These are phyloP conservation scores for Sialia sialis DNA, from an alignment of 2,113 vertebrate genomes.

Conservation along the genomic window DNA sequence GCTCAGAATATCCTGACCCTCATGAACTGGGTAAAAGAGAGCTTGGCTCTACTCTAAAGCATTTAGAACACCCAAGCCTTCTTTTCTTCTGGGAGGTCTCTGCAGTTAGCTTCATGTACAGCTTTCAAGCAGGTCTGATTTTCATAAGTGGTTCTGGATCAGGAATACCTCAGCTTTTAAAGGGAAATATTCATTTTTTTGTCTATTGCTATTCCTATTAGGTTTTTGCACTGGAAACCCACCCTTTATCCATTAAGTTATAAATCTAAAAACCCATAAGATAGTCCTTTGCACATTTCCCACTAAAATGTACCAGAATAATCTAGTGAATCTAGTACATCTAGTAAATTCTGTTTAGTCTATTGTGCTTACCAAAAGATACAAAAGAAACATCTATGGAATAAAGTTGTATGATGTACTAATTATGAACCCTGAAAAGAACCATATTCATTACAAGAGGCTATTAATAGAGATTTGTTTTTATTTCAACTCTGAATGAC, in stretches of 20 bases:
- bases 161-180: neutral
- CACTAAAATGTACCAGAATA: neutral
- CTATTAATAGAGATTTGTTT: neutral
- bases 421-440: neutral
- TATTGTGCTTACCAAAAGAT: neutral
- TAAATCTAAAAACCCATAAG: neutral
- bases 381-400: neutral
- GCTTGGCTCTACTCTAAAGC: neutral
- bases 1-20: neutral
- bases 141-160: neutral
- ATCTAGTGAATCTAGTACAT: neutral
- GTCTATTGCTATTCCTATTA: neutral
- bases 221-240: neutral
- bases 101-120: neutral
- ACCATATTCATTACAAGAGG: neutral
- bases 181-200: neutral
- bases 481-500: neutral
- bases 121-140: neutral
- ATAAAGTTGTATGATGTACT: neutral
- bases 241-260: neutral
- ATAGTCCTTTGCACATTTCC: neutral
- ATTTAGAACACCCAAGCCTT: neutral
- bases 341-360: neutral
- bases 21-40: neutral
- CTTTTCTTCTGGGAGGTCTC: neutral